Conservation (phyloP, 2,113 vertebrate genomes). For the Notothenia rossii region DNA sequence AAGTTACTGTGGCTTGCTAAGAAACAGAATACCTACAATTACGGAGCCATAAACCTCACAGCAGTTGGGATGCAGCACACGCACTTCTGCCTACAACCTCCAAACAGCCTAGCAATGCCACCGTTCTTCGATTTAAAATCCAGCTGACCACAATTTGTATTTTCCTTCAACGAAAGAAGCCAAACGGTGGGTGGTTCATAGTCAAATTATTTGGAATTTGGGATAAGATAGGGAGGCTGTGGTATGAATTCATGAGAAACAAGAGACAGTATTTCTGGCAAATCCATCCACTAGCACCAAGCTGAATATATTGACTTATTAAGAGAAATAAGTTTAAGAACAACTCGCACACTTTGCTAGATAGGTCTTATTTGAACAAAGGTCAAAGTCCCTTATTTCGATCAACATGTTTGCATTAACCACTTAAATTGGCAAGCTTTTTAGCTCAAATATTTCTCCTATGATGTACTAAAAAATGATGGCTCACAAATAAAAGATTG, state of each 20-base stretch:
- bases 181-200: neutral
- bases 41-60: neutral
- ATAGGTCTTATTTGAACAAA: neutral
- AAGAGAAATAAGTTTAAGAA: neutral
- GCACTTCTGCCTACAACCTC: neutral
- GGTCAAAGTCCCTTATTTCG: neutral
- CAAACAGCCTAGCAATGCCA: neutral
- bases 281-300: neutral
- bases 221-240: neutral
- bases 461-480: neutral
- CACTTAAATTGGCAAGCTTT: neutral
- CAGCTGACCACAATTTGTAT: neutral
- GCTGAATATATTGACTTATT: neutral
- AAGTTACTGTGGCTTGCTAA: conserved; percentile 4
- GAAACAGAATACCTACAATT: neutral
- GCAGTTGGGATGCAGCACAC: neutral
- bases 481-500: neutral
- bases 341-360: neutral
- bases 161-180: neutral
- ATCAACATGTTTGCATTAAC: neutral
- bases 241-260: neutral
- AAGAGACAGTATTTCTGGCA: neutral
- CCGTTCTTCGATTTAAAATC: neutral
- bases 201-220: neutral
- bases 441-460: neutral